These are phyloP conservation scores for Pagrus major DNA, from an alignment of 2,113 vertebrate species.

Conservation along the genomic window DNA sequence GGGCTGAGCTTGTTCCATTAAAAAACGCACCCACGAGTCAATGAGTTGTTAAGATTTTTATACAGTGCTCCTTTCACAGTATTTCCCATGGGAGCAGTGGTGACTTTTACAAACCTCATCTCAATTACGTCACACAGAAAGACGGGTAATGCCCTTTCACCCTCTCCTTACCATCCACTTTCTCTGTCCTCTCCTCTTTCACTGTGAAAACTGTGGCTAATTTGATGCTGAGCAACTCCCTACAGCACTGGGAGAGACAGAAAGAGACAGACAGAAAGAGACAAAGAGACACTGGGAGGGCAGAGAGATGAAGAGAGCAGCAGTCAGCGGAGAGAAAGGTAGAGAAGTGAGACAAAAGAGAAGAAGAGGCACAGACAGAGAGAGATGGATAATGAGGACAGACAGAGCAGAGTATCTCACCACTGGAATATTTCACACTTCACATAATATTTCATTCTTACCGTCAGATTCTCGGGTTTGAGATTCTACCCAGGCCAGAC, in stretches of 20 bases:
- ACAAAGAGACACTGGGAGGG: slow-evolving; percentile 36
- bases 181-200: slow-evolving; percentile 13
- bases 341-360: slow-evolving; percentile 54
- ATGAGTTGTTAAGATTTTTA: slow-evolving; percentile 19
- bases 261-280: slow-evolving; percentile 28
- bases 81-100: neutral
- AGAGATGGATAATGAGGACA: slow-evolving; percentile 68
- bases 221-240: slow-evolving; percentile 37
- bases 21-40: slow-evolving; percentile 19
- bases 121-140: neutral
- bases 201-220: slow-evolving; percentile 45
- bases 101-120: slow-evolving; percentile 17
- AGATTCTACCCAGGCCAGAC: slow-evolving; percentile 69
- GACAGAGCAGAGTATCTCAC: slow-evolving; percentile 59
- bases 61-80: neutral
- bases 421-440: slow-evolving; percentile 68
- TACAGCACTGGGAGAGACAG: slow-evolving; percentile 4
- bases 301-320: slow-evolving; percentile 51
- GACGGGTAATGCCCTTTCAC: neutral
- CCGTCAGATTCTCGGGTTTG: slow-evolving; percentile 60
- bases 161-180: neutral
- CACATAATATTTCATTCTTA: slow-evolving; percentile 72
- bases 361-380: slow-evolving; percentile 29
- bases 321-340: slow-evolving; percentile 21
- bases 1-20: slow-evolving; percentile 13